Evolutionary conservation across 2,888 invertebrate genomes (phyloP).

Genomic region (Parapristionchus giblindavisi): DNA sequence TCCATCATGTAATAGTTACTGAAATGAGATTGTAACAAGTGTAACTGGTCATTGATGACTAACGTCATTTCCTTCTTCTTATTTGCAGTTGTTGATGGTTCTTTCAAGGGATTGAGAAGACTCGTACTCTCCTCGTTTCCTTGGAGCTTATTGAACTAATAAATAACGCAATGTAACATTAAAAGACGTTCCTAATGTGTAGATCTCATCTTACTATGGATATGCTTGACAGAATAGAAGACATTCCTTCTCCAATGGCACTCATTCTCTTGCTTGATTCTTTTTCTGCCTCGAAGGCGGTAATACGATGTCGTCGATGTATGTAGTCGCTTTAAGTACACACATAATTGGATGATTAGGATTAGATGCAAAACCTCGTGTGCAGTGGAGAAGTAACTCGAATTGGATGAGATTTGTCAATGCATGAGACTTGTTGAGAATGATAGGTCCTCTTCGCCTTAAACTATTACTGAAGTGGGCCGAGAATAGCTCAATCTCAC

Average conservation of each 20-base stretch:
- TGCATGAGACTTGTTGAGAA: constrained; percentile 12
- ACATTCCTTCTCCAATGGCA: constrained; percentile 15
- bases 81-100: too few relatives aligned
- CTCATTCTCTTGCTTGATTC: constrained; percentile 18
- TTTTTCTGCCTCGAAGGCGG: constrained; percentile 28
- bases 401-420: constrained; percentile 22
- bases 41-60: too few relatives aligned
- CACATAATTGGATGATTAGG: not conserved
- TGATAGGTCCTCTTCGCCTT: constrained; percentile 14
- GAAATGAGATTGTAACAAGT: not conserved
- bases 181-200: too few relatives aligned
- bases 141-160: too few relatives aligned
- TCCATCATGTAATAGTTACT: constrained; percentile 31
- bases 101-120: too few relatives aligned
- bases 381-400: not conserved
- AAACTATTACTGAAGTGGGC: not conserved
- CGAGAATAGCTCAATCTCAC: not conserved
- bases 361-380: constrained; percentile 13
- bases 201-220: constrained; percentile 5
- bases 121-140: too few relatives aligned
- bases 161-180: too few relatives aligned
- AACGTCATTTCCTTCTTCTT: too few relatives aligned
- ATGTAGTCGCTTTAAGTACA: not conserved
- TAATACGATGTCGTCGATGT: constrained; percentile 23
- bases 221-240: constrained; percentile 18